Base-by-base conservation (phyloP, 2,888 invertebrate species). In the Pyrocoelia pectoralis region DNA sequence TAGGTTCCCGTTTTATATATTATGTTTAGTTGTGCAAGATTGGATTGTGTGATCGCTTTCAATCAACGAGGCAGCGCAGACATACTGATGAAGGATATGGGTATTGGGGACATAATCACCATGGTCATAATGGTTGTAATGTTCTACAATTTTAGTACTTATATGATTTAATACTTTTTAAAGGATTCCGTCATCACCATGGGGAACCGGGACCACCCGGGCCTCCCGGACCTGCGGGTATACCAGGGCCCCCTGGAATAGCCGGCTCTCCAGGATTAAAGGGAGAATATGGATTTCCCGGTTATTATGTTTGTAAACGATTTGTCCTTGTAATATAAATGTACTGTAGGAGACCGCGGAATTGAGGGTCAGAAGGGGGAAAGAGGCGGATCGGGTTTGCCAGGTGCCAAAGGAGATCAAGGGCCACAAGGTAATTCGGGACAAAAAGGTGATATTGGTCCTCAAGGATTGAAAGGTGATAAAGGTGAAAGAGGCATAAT, bases 221-320 rank as follows among this genome's bases (percentile, higher is more conserved):
- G n/a, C 40, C 40, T 38, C 18, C 41, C n/a, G 54, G 54, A 33
- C 54, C 54, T 3, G 40, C 17, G 4, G 52, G 52, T 13, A 24
- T 14, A 33, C 38, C 52, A 12, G 52, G 52, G 28, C 29, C 52
- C 8, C 52, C 17, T 18, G 52, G 38, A 28, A 4, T 29, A 29
- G 3, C 33, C n/a, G 33, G 33, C 2, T 8, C 8, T n/a, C 33
- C 24, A 5, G 24, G 24, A 24, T 8, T 24, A 24, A 24, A 5
- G 24, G 24, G 24, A 24, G 4, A 3, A 24, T 8, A 3, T 24
- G 24, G 24, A 24, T 8, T 8, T n/a, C n/a, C n/a, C n/a, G n/a
- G n/a, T n/a, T n/a, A n/a, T n/a, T n/a, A n/a, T n/a, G n/a, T n/a
- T n/a, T n/a, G n/a, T n/a, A n/a, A n/a, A n/a, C n/a, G n/a, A n/a